Percentiles rank a stretch among this genome's conserved stretches.
Evolutionary conservation across 37 sponge, comb jelly and placozoan genomes (phyloP).

Genomic region (Hexactinellida sp.): DNA sequence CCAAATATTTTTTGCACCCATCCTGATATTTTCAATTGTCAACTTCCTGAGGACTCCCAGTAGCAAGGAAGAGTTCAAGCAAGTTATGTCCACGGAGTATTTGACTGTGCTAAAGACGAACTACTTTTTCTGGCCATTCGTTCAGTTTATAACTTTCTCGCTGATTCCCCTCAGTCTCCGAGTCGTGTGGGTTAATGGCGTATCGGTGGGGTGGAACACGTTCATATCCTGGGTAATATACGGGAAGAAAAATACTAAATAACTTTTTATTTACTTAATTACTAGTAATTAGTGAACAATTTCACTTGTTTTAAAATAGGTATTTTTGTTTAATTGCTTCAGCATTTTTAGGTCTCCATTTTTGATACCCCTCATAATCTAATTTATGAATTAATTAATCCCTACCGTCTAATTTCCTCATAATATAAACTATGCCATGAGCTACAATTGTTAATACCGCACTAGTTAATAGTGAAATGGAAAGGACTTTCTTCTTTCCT

Average conservation of each 20-base stretch:
- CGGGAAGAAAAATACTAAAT: not conserved
- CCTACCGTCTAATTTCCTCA: no score
- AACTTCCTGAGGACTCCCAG: not conserved
- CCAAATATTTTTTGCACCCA: not conserved
- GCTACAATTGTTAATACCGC: no score
- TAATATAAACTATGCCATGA: no score
- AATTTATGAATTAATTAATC: no score
- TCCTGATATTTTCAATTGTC: not conserved
- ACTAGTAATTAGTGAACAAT: not conserved
- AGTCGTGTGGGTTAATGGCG: not conserved
- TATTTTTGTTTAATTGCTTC: not conserved
- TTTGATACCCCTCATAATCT: no score
- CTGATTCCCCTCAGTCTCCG: not conserved
- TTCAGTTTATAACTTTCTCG: not conserved
- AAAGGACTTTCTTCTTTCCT: not conserved
- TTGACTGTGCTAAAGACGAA: not conserved
- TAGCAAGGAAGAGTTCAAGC: not conserved
- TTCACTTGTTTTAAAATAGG: not conserved
- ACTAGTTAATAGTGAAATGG: not conserved
- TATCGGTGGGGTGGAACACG: not conserved
- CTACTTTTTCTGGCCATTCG: not conserved
- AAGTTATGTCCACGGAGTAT: not conserved
- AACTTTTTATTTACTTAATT: not conserved
- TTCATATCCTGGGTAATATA: not conserved
- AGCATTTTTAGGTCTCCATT: no score